phyloP scores from a whole-genome alignment of 2,113 vertebrate species.

The Thalassoma bifasciatum region DNA sequence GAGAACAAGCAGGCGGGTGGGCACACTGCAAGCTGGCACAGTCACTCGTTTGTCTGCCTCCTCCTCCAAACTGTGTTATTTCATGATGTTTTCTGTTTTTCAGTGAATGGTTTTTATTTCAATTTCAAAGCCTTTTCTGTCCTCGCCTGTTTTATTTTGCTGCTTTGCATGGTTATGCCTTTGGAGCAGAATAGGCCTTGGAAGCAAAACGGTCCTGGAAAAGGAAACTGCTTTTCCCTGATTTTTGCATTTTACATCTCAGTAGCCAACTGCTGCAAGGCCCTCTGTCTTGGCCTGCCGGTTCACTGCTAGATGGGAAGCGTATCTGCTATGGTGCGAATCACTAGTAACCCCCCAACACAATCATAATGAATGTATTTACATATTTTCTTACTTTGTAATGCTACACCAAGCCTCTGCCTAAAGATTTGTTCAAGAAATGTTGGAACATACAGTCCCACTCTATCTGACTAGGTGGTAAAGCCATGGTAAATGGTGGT shows the following conservation, averaged over 20 bases:
- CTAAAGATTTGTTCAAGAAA: slow-evolving; percentile 11
- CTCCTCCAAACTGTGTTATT: slow-evolving; percentile 57
- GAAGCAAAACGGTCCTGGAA: slow-evolving; percentile 62
- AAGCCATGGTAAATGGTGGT: no score
- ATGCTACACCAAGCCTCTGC: slow-evolving; percentile 9
- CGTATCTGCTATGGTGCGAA: slow-evolving; percentile 45
- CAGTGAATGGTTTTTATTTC: slow-evolving; percentile 56
- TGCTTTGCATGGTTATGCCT: slow-evolving; percentile 63
- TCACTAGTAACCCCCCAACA: slow-evolving; percentile 23
- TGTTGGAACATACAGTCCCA: background rate
- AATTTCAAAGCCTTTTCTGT: slow-evolving; percentile 57
- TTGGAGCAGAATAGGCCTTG: slow-evolving; percentile 64
- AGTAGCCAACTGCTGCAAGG: slow-evolving; percentile 65
- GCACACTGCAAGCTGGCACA: slow-evolving; percentile 63
- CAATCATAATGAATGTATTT: slow-evolving; percentile 46
- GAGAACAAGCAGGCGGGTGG: slow-evolving; percentile 38
- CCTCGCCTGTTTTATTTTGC: slow-evolving; percentile 3
- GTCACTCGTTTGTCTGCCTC: slow-evolving; percentile 43
- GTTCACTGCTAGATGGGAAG: slow-evolving; percentile 51
- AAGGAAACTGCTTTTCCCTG: slow-evolving; percentile 49
- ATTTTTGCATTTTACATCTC: slow-evolving; percentile 70
- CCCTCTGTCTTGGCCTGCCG: slow-evolving; percentile 62
- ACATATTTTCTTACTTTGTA: slow-evolving; percentile 39
- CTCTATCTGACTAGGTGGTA: background rate
- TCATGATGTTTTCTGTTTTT: slow-evolving; percentile 21